These are phyloP conservation scores for Drosophila atroscutellata DNA, from an alignment of 2,888 invertebrate species.

Conservation along the genomic window DNA sequence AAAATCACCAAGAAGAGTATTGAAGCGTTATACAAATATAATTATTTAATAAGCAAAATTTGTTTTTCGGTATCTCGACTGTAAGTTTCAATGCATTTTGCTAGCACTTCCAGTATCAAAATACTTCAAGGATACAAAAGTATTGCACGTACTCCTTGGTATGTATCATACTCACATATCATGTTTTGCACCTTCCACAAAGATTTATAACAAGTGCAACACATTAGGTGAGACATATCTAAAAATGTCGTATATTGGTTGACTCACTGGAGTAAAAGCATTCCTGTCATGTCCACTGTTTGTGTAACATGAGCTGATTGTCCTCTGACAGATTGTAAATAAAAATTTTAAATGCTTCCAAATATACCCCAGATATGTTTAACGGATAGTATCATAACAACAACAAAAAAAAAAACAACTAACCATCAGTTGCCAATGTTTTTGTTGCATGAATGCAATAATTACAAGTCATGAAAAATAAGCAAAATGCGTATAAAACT, in stretches of 20 bases:
- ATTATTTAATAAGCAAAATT: neutral
- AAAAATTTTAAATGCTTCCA: neutral
- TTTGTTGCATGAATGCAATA: slow-evolving; percentile 39
- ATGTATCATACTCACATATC: neutral
- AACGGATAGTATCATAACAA: neutral
- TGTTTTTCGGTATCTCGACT: neutral
- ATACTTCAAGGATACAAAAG: neutral
- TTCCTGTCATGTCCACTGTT: accelerated
- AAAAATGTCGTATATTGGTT: too few relatives aligned
- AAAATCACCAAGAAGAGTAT: neutral
- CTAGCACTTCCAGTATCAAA: neutral
- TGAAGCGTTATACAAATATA: neutral
- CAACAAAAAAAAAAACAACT: neutral
- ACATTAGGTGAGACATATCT: neutral
- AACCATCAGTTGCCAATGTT: neutral
- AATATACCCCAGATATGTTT: neutral
- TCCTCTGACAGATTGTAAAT: neutral
- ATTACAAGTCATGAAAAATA: slow-evolving; percentile 37
- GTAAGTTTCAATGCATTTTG: neutral
- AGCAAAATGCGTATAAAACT: slow-evolving; percentile 54
- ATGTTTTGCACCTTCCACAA: neutral
- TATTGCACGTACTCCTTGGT: neutral
- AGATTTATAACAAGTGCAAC: neutral
- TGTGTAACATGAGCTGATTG: neutral
- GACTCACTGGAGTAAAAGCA: neutral